Base-by-base conservation (phyloP, 1,140 invertebrate species). In the Sesamia nonagrioides region DNA sequence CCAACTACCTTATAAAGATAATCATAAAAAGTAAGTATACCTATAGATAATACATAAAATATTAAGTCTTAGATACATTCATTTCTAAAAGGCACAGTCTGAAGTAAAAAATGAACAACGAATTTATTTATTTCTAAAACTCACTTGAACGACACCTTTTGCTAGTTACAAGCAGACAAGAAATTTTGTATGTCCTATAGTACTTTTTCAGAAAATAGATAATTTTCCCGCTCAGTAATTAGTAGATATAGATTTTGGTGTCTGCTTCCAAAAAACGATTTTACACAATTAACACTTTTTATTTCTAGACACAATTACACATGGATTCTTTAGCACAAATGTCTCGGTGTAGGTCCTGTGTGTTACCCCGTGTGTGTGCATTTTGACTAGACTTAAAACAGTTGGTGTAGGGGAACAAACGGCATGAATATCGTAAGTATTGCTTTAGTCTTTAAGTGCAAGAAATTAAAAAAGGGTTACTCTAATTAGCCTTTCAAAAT, bases 381-480 rank as follows among this genome's bases (percentile, higher is more conserved):
- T 91, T 89, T 88, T 88, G 78, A 78, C 69, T 78, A 88, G 83
- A 88, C 71, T 88, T 89, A 87, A 87, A 60, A 92, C 91, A 94
- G 92, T 94, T 94, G 93, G 93, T 94, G 91, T 91, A 88, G 89
- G 71, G 92, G 92, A 94, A 92, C 92, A 94, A 94, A 88, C 78
- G 91, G 89, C 91, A 92, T 91, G 91, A 86, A 81, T 87, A 88
- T 85, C 88, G 93, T 94, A 94, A 94, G 93, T 94, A 94, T 91
- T 88, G 86, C 89, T 94, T 90, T 93, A 92, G 88, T 83, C 61
- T 27, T 86, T 88, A 89, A 83, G 82, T 68, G 52, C 21, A 27
- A 52, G 8, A 63, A 15, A 13, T 63, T 5, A 15, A 18, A 48
- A 48, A 50, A 2, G 42, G 71, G 60, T 76, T 76, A 52, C 73